These are phyloP conservation scores for Reticulitermes speratus DNA, from an alignment of 1,140 invertebrate genomes.

Conservation along the genomic window DNA sequence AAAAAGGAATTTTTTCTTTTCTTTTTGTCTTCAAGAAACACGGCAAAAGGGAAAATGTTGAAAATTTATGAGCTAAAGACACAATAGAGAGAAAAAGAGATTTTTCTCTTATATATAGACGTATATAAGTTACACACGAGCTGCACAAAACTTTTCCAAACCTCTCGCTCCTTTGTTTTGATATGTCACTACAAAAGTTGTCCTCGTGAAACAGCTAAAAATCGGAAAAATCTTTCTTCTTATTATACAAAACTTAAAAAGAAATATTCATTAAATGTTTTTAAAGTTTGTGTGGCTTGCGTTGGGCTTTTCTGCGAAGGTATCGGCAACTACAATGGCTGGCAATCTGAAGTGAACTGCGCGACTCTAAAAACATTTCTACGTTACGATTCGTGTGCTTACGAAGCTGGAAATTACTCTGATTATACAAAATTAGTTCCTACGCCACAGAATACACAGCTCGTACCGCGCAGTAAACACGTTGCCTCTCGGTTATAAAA, in stretches of 20 bases:
- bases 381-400: no score
- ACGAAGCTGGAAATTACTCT: no score
- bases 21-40: neutral
- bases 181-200: neutral
- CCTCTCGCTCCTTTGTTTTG: neutral
- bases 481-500: no score
- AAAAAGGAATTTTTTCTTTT: neutral
- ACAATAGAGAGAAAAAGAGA: slow-evolving; percentile 10
- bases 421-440: no score
- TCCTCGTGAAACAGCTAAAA: neutral
- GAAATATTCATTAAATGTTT: neutral
- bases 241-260: neutral
- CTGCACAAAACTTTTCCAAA: neutral
- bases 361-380: no score
- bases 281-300: neutral
- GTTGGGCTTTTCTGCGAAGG: neutral
- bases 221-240: neutral
- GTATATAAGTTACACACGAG: neutral
- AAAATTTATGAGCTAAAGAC: slow-evolving; percentile 19
- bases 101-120: neutral
- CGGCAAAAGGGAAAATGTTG: neutral
- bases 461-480: no score
- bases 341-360: neutral
- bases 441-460: no score
- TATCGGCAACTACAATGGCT: neutral